Conservation (phyloP, 2,888 invertebrate species). For the Synergus laeviventris region DNA sequence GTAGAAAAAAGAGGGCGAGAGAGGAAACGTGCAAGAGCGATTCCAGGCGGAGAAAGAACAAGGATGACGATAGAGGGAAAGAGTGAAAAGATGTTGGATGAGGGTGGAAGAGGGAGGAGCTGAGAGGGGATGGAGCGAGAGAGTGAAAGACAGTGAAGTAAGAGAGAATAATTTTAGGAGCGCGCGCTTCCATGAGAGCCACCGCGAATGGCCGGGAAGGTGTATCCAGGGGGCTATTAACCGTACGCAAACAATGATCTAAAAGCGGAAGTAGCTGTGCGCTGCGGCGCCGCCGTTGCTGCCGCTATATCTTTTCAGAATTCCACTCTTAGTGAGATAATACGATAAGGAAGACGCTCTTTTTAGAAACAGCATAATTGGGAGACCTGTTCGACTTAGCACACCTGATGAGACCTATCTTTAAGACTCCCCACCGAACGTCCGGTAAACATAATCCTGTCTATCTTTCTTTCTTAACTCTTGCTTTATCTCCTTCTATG, state of each 20-base stretch:
- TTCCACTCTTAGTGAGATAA: conserved; percentile 63
- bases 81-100: conserved; percentile 45
- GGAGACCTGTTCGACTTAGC: conserved; percentile 50
- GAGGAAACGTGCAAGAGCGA: conserved; percentile 51
- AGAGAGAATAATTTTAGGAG: conserved; percentile 52
- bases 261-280: conserved; percentile 71
- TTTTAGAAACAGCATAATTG: conserved; percentile 66
- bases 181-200: conserved; percentile 61
- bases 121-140: conserved; percentile 41
- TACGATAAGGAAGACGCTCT: conserved; percentile 54
- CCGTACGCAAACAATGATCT: conserved; percentile 75
- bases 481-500: conserved; percentile 13
- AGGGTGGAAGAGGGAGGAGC: conserved; percentile 44
- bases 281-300: conserved; percentile 51
- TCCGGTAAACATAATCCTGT: conserved; percentile 17
- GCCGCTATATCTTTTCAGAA: conserved; percentile 66
- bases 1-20: conserved; percentile 37
- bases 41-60: conserved; percentile 23
- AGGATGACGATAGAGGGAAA: conserved; percentile 28
- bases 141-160: conserved; percentile 32
- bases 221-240: conserved; percentile 74
- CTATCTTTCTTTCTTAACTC: background rate
- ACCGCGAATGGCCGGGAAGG: conserved; percentile 60
- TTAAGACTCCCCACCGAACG: conserved; percentile 4
- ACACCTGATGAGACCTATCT: conserved; percentile 16